These are phyloP conservation scores for Euplagia quadripunctaria DNA, from an alignment of 2,888 invertebrate species.

Conservation along the genomic window DNA sequence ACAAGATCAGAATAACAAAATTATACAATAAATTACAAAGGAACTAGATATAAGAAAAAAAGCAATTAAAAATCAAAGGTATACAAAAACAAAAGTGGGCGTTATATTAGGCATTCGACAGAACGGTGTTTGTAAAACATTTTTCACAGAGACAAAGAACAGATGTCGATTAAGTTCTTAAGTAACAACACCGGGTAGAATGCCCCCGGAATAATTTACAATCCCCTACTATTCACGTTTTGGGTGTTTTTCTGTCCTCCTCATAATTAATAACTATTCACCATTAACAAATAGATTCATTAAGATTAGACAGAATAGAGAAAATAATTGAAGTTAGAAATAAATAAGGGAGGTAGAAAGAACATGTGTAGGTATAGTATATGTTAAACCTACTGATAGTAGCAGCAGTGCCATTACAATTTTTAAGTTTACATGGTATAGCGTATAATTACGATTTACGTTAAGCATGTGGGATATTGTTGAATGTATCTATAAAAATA, in stretches of 20 bases:
- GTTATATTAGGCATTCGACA: constrained; percentile 55
- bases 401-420: no score
- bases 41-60: constrained; percentile 19
- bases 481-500: background rate
- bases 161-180: constrained; percentile 73
- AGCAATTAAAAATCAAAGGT: constrained; percentile 46
- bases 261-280: background rate
- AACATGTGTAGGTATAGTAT: no score
- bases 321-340: no score
- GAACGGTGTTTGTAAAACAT: constrained; percentile 64
- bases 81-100: constrained; percentile 37
- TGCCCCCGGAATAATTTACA: constrained; percentile 73
- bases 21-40: constrained; percentile 15
- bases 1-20: background rate
- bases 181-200: constrained; percentile 72
- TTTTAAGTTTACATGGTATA: no score
- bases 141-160: constrained; percentile 64
- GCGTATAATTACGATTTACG: no score
- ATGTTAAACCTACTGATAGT: no score
- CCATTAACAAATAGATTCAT: no score
- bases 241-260: background rate
- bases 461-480: background rate
- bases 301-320: no score
- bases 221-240: constrained; percentile 35
- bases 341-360: no score